These are phyloP conservation scores for Daboia siamensis DNA, from an alignment of 2,113 vertebrate species.

Conservation along the genomic window DNA sequence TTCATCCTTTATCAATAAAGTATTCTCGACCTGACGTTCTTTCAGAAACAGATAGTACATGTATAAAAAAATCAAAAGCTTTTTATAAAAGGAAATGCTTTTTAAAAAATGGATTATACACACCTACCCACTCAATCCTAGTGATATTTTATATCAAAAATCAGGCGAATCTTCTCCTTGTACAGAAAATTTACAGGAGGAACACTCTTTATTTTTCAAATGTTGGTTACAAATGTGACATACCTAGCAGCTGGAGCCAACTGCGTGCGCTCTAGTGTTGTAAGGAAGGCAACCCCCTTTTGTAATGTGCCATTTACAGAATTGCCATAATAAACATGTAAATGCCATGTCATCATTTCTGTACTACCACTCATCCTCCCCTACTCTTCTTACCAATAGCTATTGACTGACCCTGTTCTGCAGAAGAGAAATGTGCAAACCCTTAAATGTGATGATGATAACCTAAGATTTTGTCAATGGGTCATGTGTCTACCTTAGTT, in stretches of 20 bases:
- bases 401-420: background rate
- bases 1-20: conserved; percentile 28
- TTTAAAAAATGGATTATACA: background rate
- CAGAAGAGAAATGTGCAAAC: background rate
- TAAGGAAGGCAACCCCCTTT: background rate
- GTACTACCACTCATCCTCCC: background rate
- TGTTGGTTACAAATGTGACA: background rate
- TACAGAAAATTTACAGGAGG: background rate
- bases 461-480: background rate
- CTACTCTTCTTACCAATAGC: background rate
- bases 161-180: background rate
- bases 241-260: background rate
- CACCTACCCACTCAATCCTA: background rate
- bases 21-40: conserved; percentile 8
- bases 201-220: background rate
- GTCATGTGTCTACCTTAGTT: background rate
- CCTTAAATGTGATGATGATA: background rate
- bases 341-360: background rate
- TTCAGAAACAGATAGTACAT: conserved; percentile 13
- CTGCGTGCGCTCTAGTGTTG: background rate
- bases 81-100: background rate
- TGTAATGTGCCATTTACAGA: background rate
- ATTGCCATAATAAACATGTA: background rate
- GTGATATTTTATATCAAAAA: background rate
- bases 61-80: background rate